A percentile compares a stretch with the other conserved stretches of the same genome.
phyloP scores from a whole-genome alignment of 2,113 vertebrate genomes.

The Gobio gobio region DNA sequence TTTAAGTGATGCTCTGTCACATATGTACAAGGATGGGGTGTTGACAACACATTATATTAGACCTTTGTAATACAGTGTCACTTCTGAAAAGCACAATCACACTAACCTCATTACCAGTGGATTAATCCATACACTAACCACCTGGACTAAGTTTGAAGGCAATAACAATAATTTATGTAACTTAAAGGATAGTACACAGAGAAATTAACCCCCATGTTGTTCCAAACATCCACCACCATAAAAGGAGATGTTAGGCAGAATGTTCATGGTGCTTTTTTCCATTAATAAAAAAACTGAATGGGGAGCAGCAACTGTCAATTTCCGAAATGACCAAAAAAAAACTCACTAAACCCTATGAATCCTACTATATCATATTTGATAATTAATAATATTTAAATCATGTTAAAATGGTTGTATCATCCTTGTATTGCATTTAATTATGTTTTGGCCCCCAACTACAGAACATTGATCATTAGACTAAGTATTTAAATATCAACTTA shows the following conservation, averaged over 20 bases:
- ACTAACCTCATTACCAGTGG: not conserved
- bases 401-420: too few relatives aligned
- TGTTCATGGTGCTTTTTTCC: not conserved
- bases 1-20: not conserved
- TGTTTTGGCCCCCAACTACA: too few relatives aligned
- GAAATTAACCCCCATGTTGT: not conserved
- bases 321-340: not conserved
- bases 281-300: not conserved
- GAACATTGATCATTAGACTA: too few relatives aligned
- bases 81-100: conserved; percentile 8
- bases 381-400: too few relatives aligned
- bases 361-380: not conserved
- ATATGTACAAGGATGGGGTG: not conserved
- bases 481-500: too few relatives aligned
- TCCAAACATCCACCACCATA: not conserved
- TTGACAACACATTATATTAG: not conserved
- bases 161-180: not conserved
- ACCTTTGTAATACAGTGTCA: not conserved
- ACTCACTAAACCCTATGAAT: not conserved
- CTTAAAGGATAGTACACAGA: not conserved
- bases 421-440: too few relatives aligned
- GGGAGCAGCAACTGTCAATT: not conserved
- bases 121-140: not conserved
- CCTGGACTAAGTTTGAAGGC: not conserved
- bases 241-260: not conserved